phyloP scores from a whole-genome alignment of 2,797 vertebrate genomes.

The Holocentrus rufus region DNA sequence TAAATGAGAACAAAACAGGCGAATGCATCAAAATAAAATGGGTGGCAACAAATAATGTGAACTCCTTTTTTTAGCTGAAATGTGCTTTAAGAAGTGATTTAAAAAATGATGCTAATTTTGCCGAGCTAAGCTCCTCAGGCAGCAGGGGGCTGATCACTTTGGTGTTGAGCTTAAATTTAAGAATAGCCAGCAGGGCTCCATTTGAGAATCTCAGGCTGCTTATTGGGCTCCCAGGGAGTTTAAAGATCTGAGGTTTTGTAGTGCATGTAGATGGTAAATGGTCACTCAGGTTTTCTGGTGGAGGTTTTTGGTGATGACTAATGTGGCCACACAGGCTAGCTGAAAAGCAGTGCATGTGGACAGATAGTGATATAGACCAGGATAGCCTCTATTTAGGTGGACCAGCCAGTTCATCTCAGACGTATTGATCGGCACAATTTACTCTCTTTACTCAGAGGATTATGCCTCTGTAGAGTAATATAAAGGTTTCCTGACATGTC shows the following conservation, averaged over 20 bases:
- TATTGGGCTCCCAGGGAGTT: conserved; percentile 3
- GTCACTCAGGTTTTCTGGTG: conserved; percentile 30
- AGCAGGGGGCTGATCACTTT: background rate
- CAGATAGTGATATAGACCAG: conserved; percentile 66
- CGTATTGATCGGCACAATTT: conserved; percentile 80
- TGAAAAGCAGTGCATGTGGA: conserved; percentile 65
- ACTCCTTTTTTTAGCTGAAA: background rate
- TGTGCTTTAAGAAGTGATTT: background rate
- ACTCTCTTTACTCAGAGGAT: conserved; percentile 79
- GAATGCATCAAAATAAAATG: background rate
- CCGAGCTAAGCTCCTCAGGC: background rate
- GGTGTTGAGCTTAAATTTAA: conserved; percentile 1
- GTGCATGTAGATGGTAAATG: conserved; percentile 43
- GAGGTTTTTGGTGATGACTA: conserved; percentile 48
- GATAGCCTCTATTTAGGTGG: conserved; percentile 66
- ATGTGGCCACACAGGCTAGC: conserved; percentile 64
- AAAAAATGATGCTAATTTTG: background rate
- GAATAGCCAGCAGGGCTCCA: background rate
- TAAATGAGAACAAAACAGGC: background rate
- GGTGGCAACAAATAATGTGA: background rate
- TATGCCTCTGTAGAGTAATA: conserved; percentile 81
- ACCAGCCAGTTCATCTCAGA: conserved; percentile 75
- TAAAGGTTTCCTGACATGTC: conserved; percentile 83
- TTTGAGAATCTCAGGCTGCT: background rate
- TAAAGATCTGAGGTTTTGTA: conserved; percentile 28